Percentiles rank a stretch among this genome's conserved stretches.
Evolutionary conservation across 2,888 invertebrate species (phyloP).

Genomic region (Vannuccia rotundouncinata): DNA sequence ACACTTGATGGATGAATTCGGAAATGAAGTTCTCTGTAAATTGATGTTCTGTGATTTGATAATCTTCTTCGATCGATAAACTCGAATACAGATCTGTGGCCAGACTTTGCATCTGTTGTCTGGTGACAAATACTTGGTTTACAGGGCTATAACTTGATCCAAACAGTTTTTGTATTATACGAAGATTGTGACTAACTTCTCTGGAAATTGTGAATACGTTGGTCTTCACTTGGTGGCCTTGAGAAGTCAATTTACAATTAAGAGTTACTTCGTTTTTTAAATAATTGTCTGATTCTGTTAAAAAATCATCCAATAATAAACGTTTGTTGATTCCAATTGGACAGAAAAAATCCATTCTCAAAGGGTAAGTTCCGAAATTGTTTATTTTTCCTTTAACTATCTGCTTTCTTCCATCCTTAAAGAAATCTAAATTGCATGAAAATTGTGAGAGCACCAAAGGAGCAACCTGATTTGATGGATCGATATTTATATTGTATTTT

Average conservation of each 20-base stretch:
- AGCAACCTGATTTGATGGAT: background rate
- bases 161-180: background rate
- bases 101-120: background rate
- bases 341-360: background rate
- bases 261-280: background rate
- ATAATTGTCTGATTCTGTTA: background rate
- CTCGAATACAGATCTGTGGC: background rate
- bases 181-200: background rate
- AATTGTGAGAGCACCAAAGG: background rate
- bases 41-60: background rate
- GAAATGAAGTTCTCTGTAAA: background rate
- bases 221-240: background rate
- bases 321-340: background rate
- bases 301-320: background rate
- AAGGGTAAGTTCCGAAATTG: background rate
- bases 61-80: background rate
- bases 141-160: background rate
- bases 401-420: background rate
- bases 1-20: background rate
- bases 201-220: background rate
- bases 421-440: background rate
- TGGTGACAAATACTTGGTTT: background rate
- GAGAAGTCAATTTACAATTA: background rate
- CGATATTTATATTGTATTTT: background rate
- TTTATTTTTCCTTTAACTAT: background rate